Evolutionary conservation across 2,888 invertebrate species (phyloP).

Genomic region (Leptura quadrifasciata): DNA sequence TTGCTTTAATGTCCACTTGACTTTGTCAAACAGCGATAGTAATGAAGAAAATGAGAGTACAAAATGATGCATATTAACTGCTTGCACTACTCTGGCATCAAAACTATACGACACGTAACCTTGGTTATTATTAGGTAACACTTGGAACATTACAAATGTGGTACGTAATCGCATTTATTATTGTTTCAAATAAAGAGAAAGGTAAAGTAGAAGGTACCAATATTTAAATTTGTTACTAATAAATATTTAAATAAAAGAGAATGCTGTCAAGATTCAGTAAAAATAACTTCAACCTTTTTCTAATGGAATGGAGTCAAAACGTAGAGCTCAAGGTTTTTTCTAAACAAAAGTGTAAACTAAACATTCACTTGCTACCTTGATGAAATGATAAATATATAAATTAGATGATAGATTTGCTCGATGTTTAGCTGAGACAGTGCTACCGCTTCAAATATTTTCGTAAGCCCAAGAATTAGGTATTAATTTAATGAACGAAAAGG

Average conservation of each 20-base stretch:
- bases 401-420: slow-evolving; percentile 47
- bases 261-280: slow-evolving; percentile 61
- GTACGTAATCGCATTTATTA: slow-evolving; percentile 63
- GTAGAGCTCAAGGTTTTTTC: slow-evolving; percentile 66
- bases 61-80: too few relatives aligned
- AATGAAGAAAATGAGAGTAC: too few relatives aligned
- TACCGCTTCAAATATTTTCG: slow-evolving; percentile 20
- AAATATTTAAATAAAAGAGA: slow-evolving; percentile 62
- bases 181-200: slow-evolving; percentile 61
- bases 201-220: slow-evolving; percentile 63
- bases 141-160: slow-evolving; percentile 62
- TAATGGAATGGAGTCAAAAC: slow-evolving; percentile 61
- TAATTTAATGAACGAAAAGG: too few relatives aligned
- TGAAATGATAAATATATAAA: slow-evolving; percentile 61
- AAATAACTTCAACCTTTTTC: slow-evolving; percentile 59
- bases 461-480: not conserved
- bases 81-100: slow-evolving; percentile 24
- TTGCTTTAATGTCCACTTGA: too few relatives aligned
- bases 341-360: slow-evolving; percentile 64
- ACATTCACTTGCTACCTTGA: slow-evolving; percentile 67
- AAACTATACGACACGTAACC: slow-evolving; percentile 63
- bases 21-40: too few relatives aligned
- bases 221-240: slow-evolving; percentile 62
- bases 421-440: too few relatives aligned
- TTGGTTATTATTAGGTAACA: slow-evolving; percentile 67